A percentile compares a stretch with the other conserved stretches of the same genome.
Evolutionary conservation across 2,888 invertebrate species (phyloP).

Genomic region (Orchesellides sinensis): DNA sequence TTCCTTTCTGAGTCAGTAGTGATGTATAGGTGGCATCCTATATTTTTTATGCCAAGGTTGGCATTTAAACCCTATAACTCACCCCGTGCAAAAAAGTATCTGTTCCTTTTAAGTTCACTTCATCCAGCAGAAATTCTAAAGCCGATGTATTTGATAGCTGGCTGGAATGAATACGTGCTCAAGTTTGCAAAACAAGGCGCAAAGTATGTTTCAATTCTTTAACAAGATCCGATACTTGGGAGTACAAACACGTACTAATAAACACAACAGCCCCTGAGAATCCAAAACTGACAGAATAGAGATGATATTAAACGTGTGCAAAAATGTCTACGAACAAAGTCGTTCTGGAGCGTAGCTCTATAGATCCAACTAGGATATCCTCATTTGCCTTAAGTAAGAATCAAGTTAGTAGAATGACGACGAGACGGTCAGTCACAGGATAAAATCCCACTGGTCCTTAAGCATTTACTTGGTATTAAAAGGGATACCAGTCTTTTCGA

Average conservation of each 20-base stretch:
- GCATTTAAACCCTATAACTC: slow-evolving; percentile 29
- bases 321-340: neutral
- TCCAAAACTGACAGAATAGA: neutral
- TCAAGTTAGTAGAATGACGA: too few species aligned
- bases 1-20: too few species aligned
- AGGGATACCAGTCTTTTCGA: slow-evolving; percentile 53
- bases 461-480: too few species aligned
- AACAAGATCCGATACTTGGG: slow-evolving; percentile 6
- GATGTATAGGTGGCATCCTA: slow-evolving; percentile 47
- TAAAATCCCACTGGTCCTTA: too few species aligned
- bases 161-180: slow-evolving; percentile 42
- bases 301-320: neutral
- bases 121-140: neutral
- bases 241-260: slow-evolving; percentile 25
- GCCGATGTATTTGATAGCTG: neutral
- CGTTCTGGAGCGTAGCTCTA: neutral
- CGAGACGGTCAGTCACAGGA: too few species aligned
- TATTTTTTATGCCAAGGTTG: slow-evolving; percentile 59
- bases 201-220: slow-evolving; percentile 4
- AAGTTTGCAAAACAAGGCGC: slow-evolving; percentile 30
- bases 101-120: too few species aligned
- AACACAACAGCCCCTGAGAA: neutral
- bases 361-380: slow-evolving; percentile 58
- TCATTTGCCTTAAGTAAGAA: slow-evolving; percentile 46
- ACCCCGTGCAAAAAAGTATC: slow-evolving; percentile 12